Percentiles rank a stretch among this genome's conserved stretches.
These are phyloP conservation scores for Pterocles burchelli DNA, from an alignment of 2,113 vertebrate species.

Conservation along the genomic window DNA sequence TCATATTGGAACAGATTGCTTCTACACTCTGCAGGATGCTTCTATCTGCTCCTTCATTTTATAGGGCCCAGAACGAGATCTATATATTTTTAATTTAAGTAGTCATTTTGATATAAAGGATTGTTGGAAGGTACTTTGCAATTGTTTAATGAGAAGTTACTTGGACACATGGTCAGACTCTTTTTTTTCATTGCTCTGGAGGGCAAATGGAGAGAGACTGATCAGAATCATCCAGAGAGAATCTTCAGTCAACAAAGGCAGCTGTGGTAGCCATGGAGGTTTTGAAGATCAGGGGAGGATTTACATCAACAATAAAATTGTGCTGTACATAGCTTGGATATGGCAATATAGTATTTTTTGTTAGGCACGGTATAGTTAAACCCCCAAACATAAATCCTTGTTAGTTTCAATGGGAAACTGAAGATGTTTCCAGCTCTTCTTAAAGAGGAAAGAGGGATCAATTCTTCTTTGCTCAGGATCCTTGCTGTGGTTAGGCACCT, in stretches of 20 bases:
- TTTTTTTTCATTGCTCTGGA: not conserved
- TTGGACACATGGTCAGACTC: not conserved
- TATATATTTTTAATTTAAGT: not conserved
- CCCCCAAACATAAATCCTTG: not conserved
- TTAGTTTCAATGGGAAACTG: not conserved
- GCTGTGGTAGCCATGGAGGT: not conserved
- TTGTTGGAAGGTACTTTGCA: not conserved
- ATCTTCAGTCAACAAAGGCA: not conserved
- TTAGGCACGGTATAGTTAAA: not conserved
- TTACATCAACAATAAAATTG: not conserved
- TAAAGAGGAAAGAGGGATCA: not conserved
- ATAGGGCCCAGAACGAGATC: not conserved
- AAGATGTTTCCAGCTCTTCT: not conserved
- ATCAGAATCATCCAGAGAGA: not conserved
- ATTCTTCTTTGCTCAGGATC: not conserved
- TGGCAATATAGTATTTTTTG: not conserved
- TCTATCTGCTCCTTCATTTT: not conserved
- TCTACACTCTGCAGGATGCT: not conserved
- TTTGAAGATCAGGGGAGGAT: not conserved
- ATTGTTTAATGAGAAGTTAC: not conserved
- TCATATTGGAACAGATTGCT: not conserved
- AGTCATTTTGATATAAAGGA: not conserved
- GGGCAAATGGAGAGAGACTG: not conserved
- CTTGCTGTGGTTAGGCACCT: not conserved
- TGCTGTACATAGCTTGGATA: not conserved